A percentile compares a stretch with the other conserved stretches of the same genome.
These are phyloP conservation scores for Microplitis deprimator DNA, from an alignment of 2,888 invertebrate genomes.

Conservation along the genomic window DNA sequence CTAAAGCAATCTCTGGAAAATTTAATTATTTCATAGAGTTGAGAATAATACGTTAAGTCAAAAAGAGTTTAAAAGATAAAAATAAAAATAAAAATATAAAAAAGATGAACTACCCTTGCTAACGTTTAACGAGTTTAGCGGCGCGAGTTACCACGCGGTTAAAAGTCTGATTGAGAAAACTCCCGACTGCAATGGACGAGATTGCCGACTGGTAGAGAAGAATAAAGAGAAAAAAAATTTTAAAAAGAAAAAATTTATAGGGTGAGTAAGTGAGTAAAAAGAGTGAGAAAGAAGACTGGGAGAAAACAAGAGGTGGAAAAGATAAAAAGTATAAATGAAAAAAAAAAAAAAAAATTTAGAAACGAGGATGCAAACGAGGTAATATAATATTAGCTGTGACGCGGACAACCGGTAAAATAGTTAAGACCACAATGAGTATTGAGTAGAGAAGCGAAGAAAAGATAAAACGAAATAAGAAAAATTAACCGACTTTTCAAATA, in stretches of 20 bases:
- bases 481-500: slow-evolving; percentile 3
- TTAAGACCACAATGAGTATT: slow-evolving; percentile 51
- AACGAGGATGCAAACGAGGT: slow-evolving; percentile 66
- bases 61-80: slow-evolving; percentile 1
- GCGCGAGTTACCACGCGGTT: slow-evolving; percentile 65
- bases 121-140: slow-evolving; percentile 65
- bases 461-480: slow-evolving; percentile 38
- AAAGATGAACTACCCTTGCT: slow-evolving; percentile 41
- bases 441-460: slow-evolving; percentile 36
- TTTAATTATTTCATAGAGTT: slow-evolving; percentile 46
- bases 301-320: slow-evolving; percentile 42
- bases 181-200: slow-evolving; percentile 46
- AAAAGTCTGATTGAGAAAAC: slow-evolving; percentile 69
- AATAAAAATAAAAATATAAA: background rate
- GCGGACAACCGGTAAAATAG: slow-evolving; percentile 52
- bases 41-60: slow-evolving; percentile 42
- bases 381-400: slow-evolving; percentile 67
- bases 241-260: background rate
- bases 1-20: slow-evolving; percentile 33
- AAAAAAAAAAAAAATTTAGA: slow-evolving; percentile 60
- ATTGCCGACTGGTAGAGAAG: slow-evolving; percentile 27
- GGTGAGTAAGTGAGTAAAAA: background rate
- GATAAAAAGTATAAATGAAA: background rate
- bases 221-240: slow-evolving; percentile 23
- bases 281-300: slow-evolving; percentile 18